Evolutionary conservation across 2,113 vertebrate genomes (phyloP).

Genomic region (Elgaria multicarinata): DNA sequence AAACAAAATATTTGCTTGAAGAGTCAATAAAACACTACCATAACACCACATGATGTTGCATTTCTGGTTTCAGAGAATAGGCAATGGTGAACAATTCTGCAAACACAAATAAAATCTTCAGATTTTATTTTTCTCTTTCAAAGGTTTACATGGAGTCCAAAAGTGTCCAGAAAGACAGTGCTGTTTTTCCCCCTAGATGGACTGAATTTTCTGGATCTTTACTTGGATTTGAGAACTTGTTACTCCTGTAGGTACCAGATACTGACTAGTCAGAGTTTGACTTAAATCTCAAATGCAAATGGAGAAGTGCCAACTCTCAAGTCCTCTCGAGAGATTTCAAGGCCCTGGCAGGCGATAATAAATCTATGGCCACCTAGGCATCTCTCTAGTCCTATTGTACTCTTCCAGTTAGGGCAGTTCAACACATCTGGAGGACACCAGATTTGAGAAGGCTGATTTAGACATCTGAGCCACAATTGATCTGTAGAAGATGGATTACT

Average conservation of each 20-base stretch:
- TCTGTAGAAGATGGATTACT: background rate
- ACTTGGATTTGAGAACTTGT: too few relatives aligned
- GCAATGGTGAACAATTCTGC: background rate
- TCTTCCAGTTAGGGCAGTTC: background rate
- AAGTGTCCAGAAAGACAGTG: background rate
- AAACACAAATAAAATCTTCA: background rate
- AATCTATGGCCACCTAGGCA: background rate
- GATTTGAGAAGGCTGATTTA: background rate
- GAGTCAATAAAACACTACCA: background rate
- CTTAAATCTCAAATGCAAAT: background rate
- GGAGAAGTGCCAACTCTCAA: background rate
- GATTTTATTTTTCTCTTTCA: background rate
- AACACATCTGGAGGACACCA: background rate
- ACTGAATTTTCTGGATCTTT: background rate
- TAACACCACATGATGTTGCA: background rate
- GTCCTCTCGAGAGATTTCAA: background rate
- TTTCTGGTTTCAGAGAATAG: background rate
- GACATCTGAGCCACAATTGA: background rate
- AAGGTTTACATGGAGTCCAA: background rate
- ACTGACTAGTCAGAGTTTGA: background rate
- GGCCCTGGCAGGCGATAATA: background rate
- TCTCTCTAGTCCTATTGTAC: background rate
- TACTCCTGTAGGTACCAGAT: background rate
- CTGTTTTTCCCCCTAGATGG: background rate
- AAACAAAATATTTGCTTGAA: too few relatives aligned